phyloP scores from a whole-genome alignment of 2,113 vertebrate species.

The Sterna hirundo region DNA sequence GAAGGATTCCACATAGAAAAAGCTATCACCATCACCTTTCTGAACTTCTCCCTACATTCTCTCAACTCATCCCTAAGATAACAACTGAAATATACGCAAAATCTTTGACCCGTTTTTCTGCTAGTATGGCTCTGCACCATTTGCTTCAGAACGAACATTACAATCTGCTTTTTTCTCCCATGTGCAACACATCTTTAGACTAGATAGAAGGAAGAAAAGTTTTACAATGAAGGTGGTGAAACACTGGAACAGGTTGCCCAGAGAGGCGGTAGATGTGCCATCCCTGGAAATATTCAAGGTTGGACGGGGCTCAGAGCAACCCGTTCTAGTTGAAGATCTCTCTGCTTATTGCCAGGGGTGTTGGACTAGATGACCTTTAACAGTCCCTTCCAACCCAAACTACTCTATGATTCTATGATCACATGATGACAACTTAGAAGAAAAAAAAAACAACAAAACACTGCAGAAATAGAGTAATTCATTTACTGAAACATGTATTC shows the following conservation, averaged over 20 bases:
- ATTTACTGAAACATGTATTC: neutral
- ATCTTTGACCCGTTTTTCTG: neutral
- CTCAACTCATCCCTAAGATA: neutral
- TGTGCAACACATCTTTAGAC: neutral
- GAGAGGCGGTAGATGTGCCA: neutral
- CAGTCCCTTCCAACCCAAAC: neutral
- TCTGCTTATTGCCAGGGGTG: neutral
- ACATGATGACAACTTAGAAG: neutral
- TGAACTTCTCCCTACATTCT: neutral
- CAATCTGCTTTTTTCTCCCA: fast-evolving
- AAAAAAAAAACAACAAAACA: neutral
- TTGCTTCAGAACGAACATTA: neutral
- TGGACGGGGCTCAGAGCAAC: neutral
- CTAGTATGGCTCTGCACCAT: neutral
- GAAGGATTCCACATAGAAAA: neutral
- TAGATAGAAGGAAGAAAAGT: neutral
- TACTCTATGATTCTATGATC: neutral
- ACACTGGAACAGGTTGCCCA: neutral
- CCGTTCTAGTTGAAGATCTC: neutral
- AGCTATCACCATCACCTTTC: neutral
- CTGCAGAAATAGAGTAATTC: neutral
- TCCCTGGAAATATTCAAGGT: neutral
- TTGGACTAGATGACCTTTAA: neutral
- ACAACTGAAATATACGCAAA: neutral
- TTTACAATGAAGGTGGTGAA: neutral